Conservation (phyloP, 2,797 vertebrate species). For the Halcyon badia region DNA sequence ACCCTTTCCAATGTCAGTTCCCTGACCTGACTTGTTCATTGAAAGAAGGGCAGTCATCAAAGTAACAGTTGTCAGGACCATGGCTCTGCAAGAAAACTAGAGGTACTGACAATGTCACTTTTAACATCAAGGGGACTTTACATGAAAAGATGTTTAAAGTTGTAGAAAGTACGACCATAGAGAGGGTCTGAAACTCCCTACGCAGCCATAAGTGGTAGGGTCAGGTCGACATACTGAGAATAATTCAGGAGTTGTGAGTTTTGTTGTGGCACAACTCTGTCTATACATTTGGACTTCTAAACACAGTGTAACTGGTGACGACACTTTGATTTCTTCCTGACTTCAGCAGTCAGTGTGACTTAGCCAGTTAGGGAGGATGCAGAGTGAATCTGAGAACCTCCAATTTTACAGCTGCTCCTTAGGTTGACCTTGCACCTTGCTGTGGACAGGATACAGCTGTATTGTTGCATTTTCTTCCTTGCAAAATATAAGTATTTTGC, state of each 20-base stretch:
- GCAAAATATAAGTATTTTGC: not conserved
- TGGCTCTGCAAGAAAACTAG: not conserved
- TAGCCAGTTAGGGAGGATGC: not conserved
- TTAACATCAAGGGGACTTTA: not conserved
- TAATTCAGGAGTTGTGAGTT: not conserved
- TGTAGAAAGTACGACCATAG: not conserved
- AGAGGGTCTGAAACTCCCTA: not conserved
- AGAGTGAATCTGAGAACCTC: not conserved
- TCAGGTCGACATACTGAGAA: not conserved
- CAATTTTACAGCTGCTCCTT: not conserved
- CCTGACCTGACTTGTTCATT: not conserved
- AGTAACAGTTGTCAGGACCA: not conserved
- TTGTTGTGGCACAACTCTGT: not conserved
- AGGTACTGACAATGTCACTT: not conserved
- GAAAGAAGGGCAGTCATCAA: not conserved
- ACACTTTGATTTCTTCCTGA: not conserved
- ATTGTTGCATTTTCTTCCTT: not conserved
- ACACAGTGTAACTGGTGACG: fast-evolving
- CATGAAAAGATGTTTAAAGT: not conserved
- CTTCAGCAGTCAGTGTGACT: not conserved
- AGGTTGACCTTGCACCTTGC: not conserved
- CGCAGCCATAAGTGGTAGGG: not conserved
- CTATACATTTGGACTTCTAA: not conserved
- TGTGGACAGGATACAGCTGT: not conserved
- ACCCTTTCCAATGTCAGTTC: not conserved